Conservation (phyloP, 2,888 invertebrate genomes). For the Drosophila paramelanica region DNA sequence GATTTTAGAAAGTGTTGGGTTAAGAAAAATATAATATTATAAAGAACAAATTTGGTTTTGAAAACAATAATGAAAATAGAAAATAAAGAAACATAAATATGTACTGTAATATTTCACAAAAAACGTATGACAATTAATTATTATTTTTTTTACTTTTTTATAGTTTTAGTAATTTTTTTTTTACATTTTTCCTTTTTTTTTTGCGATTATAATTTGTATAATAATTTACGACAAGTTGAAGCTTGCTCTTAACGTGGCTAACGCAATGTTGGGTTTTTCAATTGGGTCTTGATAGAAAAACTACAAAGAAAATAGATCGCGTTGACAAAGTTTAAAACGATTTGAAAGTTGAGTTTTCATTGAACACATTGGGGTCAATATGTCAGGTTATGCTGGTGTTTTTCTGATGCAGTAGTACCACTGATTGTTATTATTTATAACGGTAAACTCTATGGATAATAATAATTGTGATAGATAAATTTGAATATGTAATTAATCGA, state of each 20-base stretch:
- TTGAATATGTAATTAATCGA: conserved; percentile 20
- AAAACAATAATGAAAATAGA: conserved; percentile 29
- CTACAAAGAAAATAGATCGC: conserved; percentile 44
- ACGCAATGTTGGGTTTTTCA: conserved; percentile 49
- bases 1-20: conserved; percentile 38
- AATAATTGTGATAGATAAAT: conserved; percentile 16
- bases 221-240: conserved; percentile 80
- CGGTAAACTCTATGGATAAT: conserved; percentile 33
- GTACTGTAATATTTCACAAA: conserved; percentile 63
- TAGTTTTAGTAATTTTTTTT: conserved; percentile 59
- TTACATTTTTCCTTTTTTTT: conserved; percentile 60
- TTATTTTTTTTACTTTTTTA: conserved; percentile 44
- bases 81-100: conserved; percentile 57
- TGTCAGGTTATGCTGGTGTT: conserved; percentile 35
- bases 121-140: conserved; percentile 62
- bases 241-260: conserved; percentile 82
- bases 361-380: conserved; percentile 74
- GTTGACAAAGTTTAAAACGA: conserved; percentile 60
- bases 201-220: conserved; percentile 52
- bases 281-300: conserved; percentile 45
- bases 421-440: conserved; percentile 8
- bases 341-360: conserved; percentile 37
- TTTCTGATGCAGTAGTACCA: conserved; percentile 19
- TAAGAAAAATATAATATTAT: conserved; percentile 20
- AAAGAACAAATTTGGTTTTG: conserved; percentile 23